phyloP scores from a whole-genome alignment of 2,888 invertebrate genomes.

The Temnothorax rugatulus region DNA sequence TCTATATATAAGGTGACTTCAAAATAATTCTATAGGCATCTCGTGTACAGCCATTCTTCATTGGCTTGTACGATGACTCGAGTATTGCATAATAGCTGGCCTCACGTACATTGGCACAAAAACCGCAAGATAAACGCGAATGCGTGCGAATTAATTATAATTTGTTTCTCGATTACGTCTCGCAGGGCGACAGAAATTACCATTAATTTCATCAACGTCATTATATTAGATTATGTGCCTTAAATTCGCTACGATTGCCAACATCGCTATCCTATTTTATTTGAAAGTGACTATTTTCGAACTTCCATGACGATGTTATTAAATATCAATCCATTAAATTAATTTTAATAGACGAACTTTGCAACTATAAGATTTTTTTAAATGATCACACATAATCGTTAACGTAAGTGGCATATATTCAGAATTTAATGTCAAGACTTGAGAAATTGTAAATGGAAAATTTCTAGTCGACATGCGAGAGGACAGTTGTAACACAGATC shows the following conservation, averaged over 20 bases:
- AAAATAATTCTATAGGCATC: conserved; percentile 81
- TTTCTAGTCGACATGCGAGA: conserved; percentile 34
- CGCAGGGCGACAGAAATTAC: conserved; percentile 28
- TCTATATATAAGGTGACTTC: conserved; percentile 67
- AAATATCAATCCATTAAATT: neutral
- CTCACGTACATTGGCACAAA: conserved; percentile 74
- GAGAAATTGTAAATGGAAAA: neutral
- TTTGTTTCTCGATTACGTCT: conserved; percentile 25
- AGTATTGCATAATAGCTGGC: conserved; percentile 77
- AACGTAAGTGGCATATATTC: neutral
- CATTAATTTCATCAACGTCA: neutral
- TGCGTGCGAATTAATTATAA: conserved; percentile 32
- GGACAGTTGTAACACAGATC: conserved; percentile 11
- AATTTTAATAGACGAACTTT: neutral
- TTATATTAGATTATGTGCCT: neutral
- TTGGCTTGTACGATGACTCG: conserved; percentile 73
- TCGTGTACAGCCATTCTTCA: conserved; percentile 68
- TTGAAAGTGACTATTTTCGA: conserved; percentile 1
- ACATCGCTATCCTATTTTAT: neutral
- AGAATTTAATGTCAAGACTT: neutral
- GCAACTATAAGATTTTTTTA: neutral
- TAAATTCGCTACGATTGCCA: conserved; percentile 5
- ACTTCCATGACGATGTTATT: neutral
- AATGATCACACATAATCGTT: neutral
- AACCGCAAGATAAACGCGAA: conserved; percentile 62